A percentile compares a stretch with the other conserved stretches of the same genome.
Conservation (phyloP, 1,140 invertebrate species). For the Epicauta chinensis region DNA sequence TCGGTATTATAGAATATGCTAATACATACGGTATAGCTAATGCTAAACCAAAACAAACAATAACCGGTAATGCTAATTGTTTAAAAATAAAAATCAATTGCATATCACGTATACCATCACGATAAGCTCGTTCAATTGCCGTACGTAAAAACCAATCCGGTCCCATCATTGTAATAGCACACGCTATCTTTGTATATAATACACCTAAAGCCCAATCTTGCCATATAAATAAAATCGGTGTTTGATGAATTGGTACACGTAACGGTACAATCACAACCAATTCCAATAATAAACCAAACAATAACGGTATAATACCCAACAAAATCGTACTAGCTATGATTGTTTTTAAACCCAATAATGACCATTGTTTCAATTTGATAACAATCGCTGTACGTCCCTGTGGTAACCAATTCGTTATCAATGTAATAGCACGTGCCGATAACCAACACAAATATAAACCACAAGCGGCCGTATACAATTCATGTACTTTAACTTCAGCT, state of each 20-base stretch:
- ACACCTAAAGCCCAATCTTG: slow-evolving; percentile 97
- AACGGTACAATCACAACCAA: slow-evolving; percentile 87
- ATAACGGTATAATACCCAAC: slow-evolving; percentile 84
- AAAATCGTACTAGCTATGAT: slow-evolving; percentile 71
- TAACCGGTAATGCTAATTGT: slow-evolving; percentile 82
- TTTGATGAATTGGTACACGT: slow-evolving; percentile 88
- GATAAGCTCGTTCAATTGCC: slow-evolving; percentile 83
- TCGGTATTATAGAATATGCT: slow-evolving; percentile 75
- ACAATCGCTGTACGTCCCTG: slow-evolving; percentile 75
- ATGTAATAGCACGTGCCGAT: slow-evolving; percentile 64
- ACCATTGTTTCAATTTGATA: slow-evolving; percentile 70
- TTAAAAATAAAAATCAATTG: slow-evolving; percentile 80
- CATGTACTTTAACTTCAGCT: slow-evolving; percentile 70
- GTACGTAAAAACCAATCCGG: slow-evolving; percentile 90
- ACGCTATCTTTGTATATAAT: slow-evolving; percentile 96
- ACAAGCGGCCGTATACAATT: slow-evolving; percentile 91
- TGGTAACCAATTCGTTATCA: slow-evolving; percentile 81
- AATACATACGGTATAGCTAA: slow-evolving; percentile 86
- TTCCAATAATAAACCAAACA: slow-evolving; percentile 89
- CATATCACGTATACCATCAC: slow-evolving; percentile 89
- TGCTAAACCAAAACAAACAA: slow-evolving; percentile 78
- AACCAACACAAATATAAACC: slow-evolving; percentile 94
- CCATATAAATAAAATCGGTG: slow-evolving; percentile 92
- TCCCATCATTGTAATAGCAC: slow-evolving; percentile 94
- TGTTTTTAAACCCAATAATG: slow-evolving; percentile 57